Conservation (phyloP, 1,140 invertebrate genomes). For the Vollenhovia emeryi region DNA sequence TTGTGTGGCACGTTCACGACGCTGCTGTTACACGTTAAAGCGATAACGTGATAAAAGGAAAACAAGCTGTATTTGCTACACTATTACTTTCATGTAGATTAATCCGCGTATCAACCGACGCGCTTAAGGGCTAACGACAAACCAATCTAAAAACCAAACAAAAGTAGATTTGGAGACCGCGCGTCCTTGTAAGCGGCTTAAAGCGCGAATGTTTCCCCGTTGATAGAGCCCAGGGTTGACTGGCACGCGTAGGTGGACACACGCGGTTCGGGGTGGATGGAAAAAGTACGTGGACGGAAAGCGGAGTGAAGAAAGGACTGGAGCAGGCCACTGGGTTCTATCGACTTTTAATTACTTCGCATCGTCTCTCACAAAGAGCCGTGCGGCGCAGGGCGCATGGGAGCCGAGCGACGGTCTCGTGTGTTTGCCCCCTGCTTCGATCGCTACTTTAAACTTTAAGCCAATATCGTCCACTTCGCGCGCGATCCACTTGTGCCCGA, state of each 20-base stretch:
- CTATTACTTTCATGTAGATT: conserved; percentile 21
- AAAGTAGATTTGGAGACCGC: conserved; percentile 16
- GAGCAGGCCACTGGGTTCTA: conserved; percentile 72
- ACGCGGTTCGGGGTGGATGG: neutral
- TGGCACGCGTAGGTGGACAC: neutral
- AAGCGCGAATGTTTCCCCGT: conserved; percentile 24
- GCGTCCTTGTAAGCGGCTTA: conserved; percentile 37
- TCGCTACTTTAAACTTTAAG: conserved; percentile 50
- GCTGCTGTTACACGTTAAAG: neutral
- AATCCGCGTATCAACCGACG: conserved; percentile 10
- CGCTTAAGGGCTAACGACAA: conserved; percentile 37
- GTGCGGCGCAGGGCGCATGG: conserved; percentile 4
- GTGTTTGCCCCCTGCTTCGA: conserved; percentile 45
- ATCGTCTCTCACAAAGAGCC: conserved; percentile 67
- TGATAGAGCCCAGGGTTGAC: neutral
- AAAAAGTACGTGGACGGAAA: conserved; percentile 32
- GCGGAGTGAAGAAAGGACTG: conserved; percentile 53
- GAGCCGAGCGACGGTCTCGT: neutral
- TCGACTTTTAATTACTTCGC: conserved; percentile 78
- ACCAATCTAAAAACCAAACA: conserved; percentile 41
- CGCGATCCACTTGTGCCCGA: conserved; percentile 11
- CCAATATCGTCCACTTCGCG: conserved; percentile 48
- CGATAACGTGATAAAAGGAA: neutral
- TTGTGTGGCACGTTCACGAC: neutral
- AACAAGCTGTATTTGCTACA: conserved; percentile 6